A percentile compares a stretch with the other conserved stretches of the same genome.
These are phyloP conservation scores for Phyllopteryx taeniolatus DNA, from an alignment of 2,113 vertebrate genomes.

Conservation along the genomic window DNA sequence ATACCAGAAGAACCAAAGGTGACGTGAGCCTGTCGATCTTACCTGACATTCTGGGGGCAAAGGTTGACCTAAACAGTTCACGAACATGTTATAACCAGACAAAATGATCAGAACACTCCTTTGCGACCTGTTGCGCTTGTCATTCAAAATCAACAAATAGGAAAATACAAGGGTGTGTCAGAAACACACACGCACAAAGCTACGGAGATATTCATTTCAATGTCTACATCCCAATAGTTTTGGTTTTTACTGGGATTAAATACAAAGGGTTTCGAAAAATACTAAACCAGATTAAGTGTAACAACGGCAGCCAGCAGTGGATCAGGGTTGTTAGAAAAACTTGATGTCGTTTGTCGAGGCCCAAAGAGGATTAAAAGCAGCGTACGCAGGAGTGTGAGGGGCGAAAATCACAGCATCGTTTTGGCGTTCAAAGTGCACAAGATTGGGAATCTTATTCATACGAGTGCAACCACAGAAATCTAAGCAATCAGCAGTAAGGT, in stretches of 20 bases:
- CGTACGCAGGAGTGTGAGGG: background rate
- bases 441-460: background rate
- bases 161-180: background rate
- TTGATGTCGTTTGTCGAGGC: background rate
- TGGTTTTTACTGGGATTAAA: slow-evolving; percentile 14
- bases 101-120: slow-evolving; percentile 31
- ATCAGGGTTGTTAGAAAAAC: background rate
- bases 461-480: background rate
- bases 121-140: slow-evolving; percentile 28
- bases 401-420: background rate
- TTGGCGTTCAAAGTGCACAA: background rate
- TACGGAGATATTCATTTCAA: background rate
- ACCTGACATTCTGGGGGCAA: slow-evolving; percentile 10
- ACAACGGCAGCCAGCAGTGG: background rate
- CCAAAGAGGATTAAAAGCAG: background rate
- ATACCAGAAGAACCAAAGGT: background rate
- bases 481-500: background rate
- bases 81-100: slow-evolving; percentile 38
- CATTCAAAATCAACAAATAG: slow-evolving; percentile 32
- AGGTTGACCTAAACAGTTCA: slow-evolving; percentile 2
- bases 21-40: background rate
- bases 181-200: background rate
- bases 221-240: background rate
- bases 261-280: background rate
- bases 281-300: slow-evolving; percentile 25